Evolutionary conservation across 2,113 vertebrate genomes (phyloP).

Genomic region (Picathartes gymnocephalus): DNA sequence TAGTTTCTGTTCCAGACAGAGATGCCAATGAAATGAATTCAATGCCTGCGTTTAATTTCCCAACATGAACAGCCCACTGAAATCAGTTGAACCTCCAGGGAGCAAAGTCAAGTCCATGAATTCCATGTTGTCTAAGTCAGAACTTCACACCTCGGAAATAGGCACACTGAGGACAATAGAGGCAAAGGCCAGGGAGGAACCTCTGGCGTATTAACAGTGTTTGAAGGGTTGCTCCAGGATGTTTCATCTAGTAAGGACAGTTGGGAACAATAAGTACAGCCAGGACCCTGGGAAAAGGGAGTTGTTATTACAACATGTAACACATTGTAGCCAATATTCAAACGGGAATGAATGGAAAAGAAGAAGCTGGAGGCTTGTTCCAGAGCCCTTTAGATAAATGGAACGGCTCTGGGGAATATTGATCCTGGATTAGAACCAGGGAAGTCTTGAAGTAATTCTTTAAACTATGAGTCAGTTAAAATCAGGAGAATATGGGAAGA

Average conservation of each 20-base stretch:
- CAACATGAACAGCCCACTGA: rapidly evolving
- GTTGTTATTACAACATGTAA: neutral
- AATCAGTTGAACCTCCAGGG: neutral
- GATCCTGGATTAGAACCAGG: neutral
- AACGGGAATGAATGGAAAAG: neutral
- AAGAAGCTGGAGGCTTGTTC: neutral
- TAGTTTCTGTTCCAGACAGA: neutral
- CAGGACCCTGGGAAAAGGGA: neutral
- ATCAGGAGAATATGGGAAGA: neutral
- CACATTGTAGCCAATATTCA: neutral
- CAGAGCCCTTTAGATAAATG: neutral
- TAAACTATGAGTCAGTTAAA: neutral
- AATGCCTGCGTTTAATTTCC: neutral
- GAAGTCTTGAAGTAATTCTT: constrained; percentile 6
- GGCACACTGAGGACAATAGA: neutral
- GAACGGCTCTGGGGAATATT: neutral
- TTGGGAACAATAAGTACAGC: neutral
- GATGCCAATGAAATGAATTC: neutral
- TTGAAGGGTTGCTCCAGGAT: neutral
- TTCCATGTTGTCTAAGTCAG: neutral
- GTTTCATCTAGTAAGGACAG: neutral
- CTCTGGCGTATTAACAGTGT: neutral
- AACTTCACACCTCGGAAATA: neutral
- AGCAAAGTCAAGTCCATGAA: neutral
- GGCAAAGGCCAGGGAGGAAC: neutral